A percentile compares a stretch with the other conserved stretches of the same genome.
Evolutionary conservation across 1,140 invertebrate genomes (phyloP).

Genomic region (Drosophila pachea): DNA sequence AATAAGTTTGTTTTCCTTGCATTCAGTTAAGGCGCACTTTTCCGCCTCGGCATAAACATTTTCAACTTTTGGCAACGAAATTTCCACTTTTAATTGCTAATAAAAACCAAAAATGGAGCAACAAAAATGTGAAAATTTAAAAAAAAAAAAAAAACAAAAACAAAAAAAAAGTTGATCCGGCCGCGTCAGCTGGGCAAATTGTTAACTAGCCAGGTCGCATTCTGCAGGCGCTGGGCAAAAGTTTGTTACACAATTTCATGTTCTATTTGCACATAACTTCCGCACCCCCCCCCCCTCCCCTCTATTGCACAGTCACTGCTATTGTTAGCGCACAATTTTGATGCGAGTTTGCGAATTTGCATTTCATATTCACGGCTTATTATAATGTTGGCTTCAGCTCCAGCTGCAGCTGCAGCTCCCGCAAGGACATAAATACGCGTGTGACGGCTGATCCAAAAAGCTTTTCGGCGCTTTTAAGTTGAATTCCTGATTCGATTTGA

Average conservation of each 20-base stretch:
- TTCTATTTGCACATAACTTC: conserved; percentile 8
- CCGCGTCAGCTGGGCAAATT: conserved; percentile 37
- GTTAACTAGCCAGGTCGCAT: conserved; percentile 31
- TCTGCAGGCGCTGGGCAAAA: conserved; percentile 36
- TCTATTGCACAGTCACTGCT: not conserved
- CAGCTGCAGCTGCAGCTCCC: not conserved
- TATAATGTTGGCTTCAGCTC: conserved; percentile 23
- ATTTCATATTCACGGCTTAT: conserved; percentile 49
- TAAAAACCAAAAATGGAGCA: conserved; percentile 17
- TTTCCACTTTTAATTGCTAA: conserved; percentile 62
- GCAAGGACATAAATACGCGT: not conserved
- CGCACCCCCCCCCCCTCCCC: too few species aligned
- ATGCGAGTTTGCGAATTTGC: conserved; percentile 38
- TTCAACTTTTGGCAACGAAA: conserved; percentile 38
- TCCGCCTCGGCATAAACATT: too few species aligned
- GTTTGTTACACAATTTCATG: conserved; percentile 46
- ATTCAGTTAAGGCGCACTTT: too few species aligned
- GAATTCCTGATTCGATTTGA: conserved; percentile 12
- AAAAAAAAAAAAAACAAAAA: not conserved
- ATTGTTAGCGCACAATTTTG: conserved; percentile 45
- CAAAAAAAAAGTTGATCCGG: not conserved
- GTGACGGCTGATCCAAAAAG: conserved; percentile 17
- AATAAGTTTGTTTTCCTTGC: too few species aligned
- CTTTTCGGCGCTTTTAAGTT: conserved; percentile 27
- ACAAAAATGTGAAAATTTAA: too few species aligned